Percentiles rank a stretch among this genome's conserved stretches.
phyloP scores from a whole-genome alignment of 2,888 invertebrate species.

The Clanis bilineata region DNA sequence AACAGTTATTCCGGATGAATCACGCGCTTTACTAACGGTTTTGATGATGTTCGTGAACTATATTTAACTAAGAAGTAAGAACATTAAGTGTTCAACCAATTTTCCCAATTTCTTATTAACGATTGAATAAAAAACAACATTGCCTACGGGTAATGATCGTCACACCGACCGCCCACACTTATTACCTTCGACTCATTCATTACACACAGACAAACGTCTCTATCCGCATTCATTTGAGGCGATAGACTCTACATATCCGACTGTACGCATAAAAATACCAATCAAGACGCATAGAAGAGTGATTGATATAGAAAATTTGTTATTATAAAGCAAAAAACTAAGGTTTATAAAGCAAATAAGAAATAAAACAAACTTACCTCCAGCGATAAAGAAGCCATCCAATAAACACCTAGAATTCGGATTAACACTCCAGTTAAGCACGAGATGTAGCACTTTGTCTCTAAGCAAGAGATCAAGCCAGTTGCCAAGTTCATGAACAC shows the following conservation, averaged over 20 bases:
- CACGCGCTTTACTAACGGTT: neutral
- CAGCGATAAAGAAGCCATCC: slow-evolving; percentile 65
- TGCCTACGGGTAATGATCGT: slow-evolving; percentile 24
- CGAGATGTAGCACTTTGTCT: slow-evolving; percentile 76
- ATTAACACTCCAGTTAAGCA: slow-evolving; percentile 77
- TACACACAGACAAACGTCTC: slow-evolving; percentile 30
- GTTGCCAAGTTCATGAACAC: slow-evolving; percentile 53
- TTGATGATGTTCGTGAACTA: neutral
- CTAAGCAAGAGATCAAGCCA: slow-evolving; percentile 52
- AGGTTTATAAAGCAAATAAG: neutral
- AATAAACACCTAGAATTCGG: slow-evolving; percentile 74
- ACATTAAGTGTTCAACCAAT: neutral
- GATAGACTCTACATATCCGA: slow-evolving; percentile 17
- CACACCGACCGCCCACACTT: slow-evolving; percentile 33
- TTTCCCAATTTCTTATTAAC: neutral
- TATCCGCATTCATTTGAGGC: slow-evolving; percentile 34
- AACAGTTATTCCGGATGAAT: neutral
- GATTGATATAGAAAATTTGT: no score
- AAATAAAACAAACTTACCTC: slow-evolving; percentile 52
- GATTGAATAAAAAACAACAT: neutral
- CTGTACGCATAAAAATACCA: neutral
- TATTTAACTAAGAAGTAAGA: neutral
- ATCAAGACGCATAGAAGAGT: no score
- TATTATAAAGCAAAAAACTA: neutral
- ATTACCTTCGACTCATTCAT: slow-evolving; percentile 26